phyloP scores from a whole-genome alignment of 1,140 invertebrate species.

The Reticulitermes speratus region DNA sequence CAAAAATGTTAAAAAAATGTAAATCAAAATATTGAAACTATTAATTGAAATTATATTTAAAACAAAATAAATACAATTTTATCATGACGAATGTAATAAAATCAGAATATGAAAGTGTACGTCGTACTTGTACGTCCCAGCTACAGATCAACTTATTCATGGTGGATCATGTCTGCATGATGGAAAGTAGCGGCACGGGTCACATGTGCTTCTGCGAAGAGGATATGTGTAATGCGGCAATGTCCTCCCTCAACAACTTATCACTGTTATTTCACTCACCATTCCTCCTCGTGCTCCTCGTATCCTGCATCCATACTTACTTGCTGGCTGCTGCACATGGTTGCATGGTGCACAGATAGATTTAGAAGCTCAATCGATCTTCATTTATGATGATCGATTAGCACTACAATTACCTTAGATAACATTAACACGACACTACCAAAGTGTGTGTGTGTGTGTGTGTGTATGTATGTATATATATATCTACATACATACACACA shows the following conservation, averaged over 20 bases:
- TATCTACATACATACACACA: background rate
- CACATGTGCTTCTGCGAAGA: conserved; percentile 98
- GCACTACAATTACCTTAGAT: background rate
- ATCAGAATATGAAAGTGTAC: conserved; percentile 81
- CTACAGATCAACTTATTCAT: conserved; percentile 95
- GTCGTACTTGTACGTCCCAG: conserved; percentile 87
- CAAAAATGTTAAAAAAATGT: background rate
- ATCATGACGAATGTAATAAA: background rate
- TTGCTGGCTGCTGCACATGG: background rate
- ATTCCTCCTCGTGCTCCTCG: conserved; percentile 12
- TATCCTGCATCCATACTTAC: background rate
- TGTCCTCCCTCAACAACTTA: conserved; percentile 35
- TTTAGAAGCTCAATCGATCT: conserved; percentile 10
- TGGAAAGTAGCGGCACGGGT: conserved; percentile 93
- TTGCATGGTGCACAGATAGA: conserved; percentile 35
- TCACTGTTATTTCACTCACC: conserved; percentile 30
- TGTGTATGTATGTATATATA: too few relatives aligned
- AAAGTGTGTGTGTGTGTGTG: background rate
- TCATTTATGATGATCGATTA: background rate
- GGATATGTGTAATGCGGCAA: conserved; percentile 84
- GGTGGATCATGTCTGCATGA: conserved; percentile 98
- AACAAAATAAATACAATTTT: background rate
- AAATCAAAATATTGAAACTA: background rate
- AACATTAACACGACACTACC: background rate
- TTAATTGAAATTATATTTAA: background rate